Evolutionary conservation across 2,113 vertebrate species (phyloP), one percentile per base, ranked within the genome.

Genomic region (Lepisosteus oculatus): DNA sequence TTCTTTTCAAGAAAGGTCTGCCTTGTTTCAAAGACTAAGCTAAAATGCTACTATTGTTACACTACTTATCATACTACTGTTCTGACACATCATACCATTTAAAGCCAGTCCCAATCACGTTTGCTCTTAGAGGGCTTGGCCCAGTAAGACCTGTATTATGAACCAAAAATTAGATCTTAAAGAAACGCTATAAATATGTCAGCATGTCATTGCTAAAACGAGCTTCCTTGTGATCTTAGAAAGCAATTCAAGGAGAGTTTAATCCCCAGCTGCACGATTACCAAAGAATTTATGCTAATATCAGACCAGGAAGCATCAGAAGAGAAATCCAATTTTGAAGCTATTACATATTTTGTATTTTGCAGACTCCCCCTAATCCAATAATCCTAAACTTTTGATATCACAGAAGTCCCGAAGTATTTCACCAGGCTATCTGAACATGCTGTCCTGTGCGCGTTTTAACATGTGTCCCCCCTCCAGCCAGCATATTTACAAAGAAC

Each of bases 261-360:
- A 65, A 71, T 69, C 72, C 68, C 55, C 62, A 64, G 13, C 66
- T 69, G 57, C 56, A 65, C 64, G 65, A 74, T 57, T 70, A 56
- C 67, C 15, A 67, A 61, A 64, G 6, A 47, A 61, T 62, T 73
- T 72, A 75, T 76, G 70, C 47, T 67, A 71, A 78, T 82, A 61
- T 82, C 17, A 64, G 72, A 55, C 44, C 44, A 13, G 45, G 57
- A 56, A 57, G 65, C 15, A 57, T 73, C 74, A 56, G 51, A 43
- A 55, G 66, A 43, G 71, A 68, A 76, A 73, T 76, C 74, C 68
- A 65, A 70, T 61, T 74, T 56, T 68, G 63, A 72, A 59, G 61
- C 75, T 66, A 68, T 65, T 66, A 57, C 71, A 66, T 43, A 68
- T 67, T 77, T 75, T 70, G 74, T 77, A 75, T 77, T 72, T 73